Base-by-base conservation (phyloP, 2,888 invertebrate species). In the Julus scanicus region DNA sequence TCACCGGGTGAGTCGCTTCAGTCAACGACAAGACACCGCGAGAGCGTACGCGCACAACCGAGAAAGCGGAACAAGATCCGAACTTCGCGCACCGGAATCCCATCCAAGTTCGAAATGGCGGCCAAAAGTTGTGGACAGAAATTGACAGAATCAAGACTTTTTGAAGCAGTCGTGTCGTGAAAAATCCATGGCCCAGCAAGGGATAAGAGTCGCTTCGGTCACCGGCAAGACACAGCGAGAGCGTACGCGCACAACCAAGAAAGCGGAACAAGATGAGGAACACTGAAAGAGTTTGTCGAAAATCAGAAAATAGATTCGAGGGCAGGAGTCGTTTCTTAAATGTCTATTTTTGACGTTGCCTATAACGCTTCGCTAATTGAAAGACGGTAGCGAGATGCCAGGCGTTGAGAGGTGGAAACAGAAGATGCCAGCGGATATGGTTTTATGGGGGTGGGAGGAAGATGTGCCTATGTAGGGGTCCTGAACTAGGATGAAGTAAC, bases 301-400 rank as follows among this genome's bases (percentile, higher is more conserved):
- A 57, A 57, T 57, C 57, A 57, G n/a, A 57, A 57, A 57, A 57
- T 57, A 57, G 57, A 15, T n/a, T n/a, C 57, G n/a, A 57, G 57
- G 17, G 57, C 57, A 6, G n/a, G 57, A n/a, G 57, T 57, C 17
- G 57, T 17, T 17, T n/a, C 6, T 57, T 57, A n/a, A 57, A 15
- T 15, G 57, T 57, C 57, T 57, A 57, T 57, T 57, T 57, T 57
- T n/a, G 57, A 57, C 57, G 6, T 57, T 53, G n/a, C n/a, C n/a
- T 17, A 44, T 57, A 57, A 57, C 57, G 17, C n/a, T n/a, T n/a
- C n/a, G n/a, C 57, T 57, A 57, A 57, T 57, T 57, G 57, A 57
- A 57, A 53, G 9, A 11, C 2, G 53, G 48, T 15, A 15, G 15
- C 5, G 53, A 57, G n/a, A 57, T 17, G 57, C 17, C 2, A 53